Evolutionary conservation across 2,888 invertebrate species (phyloP).

Genomic region (Drosophila hamatofila): DNA sequence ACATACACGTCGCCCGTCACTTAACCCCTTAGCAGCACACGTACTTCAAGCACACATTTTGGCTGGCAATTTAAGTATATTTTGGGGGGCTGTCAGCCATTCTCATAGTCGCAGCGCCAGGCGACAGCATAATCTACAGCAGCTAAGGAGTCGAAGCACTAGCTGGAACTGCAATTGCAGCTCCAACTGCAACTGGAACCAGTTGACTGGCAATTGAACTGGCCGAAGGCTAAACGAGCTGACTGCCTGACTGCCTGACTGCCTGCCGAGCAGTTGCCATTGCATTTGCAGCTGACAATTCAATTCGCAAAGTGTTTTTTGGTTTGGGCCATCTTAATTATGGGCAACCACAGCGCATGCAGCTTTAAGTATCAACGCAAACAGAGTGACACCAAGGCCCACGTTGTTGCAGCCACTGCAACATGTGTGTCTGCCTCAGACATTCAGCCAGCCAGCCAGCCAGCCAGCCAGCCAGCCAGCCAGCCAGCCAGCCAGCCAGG

Average conservation of each 20-base stretch:
- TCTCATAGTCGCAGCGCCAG: slow-evolving; percentile 61
- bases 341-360: slow-evolving; percentile 40
- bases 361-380: slow-evolving; percentile 58
- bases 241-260: not conserved
- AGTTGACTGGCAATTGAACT: slow-evolving; percentile 36
- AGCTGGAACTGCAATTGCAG: not conserved
- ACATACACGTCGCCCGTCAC: not conserved
- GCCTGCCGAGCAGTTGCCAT: slow-evolving; percentile 6
- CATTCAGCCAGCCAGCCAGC: not conserved
- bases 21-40: slow-evolving; percentile 32
- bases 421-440: not conserved
- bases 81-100: slow-evolving; percentile 57
- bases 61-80: slow-evolving; percentile 53
- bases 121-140: slow-evolving; percentile 57
- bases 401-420: slow-evolving; percentile 14
- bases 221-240: slow-evolving; percentile 27
- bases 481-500: slow-evolving; percentile 2
- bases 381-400: slow-evolving; percentile 35
- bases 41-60: slow-evolving; percentile 54
- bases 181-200: slow-evolving; percentile 6
- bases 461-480: not conserved
- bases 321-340: slow-evolving; percentile 62
- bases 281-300: slow-evolving; percentile 26
- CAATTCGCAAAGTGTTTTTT: slow-evolving; percentile 8
- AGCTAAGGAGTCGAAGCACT: slow-evolving; percentile 8